Base-by-base conservation (phyloP, 1,140 invertebrate species). In the Drosophila mauritiana region DNA sequence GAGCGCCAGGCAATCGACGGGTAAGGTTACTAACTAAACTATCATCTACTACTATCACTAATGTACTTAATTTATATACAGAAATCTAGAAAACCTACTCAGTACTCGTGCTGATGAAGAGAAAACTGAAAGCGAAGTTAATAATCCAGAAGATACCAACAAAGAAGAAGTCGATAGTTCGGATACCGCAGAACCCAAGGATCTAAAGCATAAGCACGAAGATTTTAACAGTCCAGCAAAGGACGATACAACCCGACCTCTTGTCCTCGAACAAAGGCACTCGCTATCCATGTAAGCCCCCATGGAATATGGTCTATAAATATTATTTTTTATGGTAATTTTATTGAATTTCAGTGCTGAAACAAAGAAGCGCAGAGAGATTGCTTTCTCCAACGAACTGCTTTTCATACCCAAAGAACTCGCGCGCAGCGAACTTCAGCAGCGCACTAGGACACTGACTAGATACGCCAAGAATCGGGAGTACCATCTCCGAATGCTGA, bases 331-430 rank as follows among this genome's bases (percentile, higher is more conserved):
- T 4, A 15, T 15, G 1, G 0, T 25, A n/a, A 49, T 46, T 1
- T 20, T n/a, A 4, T 15, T n/a, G 4, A 12, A 31, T 48, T 42
- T 4, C 17, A 86, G 82, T 39, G 84, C 84, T n/a, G 84, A 88
- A 57, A 89, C 84, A 0, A 88, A 89, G 12, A 88, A 88, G 39
- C 80, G 84, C 4, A 69, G 84, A 2, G 84, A 68, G 7, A 84
- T 80, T 40, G 80, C 84, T 17, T 89, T 68, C 20, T 84, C 68
- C 1, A 62, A 51, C 11, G 77, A 78, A 15, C 57, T 49, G 8
- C 64, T 88, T 2, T 88, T 88, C n/a, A 88, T 88, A 52, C 84
- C 84, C 11, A 89, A 78, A 13, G 58, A 88, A 40, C 17, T 89
- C 25, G 80, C 84, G 3, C 80, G 84, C 1, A 63, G 79, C 31